Percentiles rank a stretch among this genome's conserved stretches.
Conservation (phyloP, 1,140 invertebrate species). For the Lucilia sericata region DNA sequence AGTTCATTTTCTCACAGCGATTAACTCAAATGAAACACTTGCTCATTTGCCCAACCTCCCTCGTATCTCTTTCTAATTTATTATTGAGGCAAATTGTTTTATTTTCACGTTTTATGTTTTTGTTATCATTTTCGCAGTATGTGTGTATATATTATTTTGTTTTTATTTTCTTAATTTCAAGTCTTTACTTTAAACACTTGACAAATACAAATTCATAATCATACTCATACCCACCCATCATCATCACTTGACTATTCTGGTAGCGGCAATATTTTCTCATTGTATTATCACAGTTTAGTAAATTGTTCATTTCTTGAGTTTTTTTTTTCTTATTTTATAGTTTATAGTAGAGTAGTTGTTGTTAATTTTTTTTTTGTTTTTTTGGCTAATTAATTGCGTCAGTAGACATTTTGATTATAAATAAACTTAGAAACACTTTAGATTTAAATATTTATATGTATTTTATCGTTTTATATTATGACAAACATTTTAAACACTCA, state of each 20-base stretch:
- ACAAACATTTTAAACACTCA: not conserved
- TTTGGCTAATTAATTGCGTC: not conserved
- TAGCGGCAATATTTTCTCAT: conserved; percentile 1
- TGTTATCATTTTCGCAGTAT: no score
- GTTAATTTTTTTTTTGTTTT: not conserved
- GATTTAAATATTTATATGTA: not conserved
- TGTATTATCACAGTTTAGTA: conserved; percentile 9
- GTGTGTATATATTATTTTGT: no score
- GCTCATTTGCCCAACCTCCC: no score
- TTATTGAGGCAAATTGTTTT: no score
- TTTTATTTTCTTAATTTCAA: no score
- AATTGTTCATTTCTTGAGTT: not conserved
- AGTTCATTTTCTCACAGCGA: no score
- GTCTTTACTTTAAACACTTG: no score
- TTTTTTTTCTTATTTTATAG: not conserved
- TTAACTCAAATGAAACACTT: no score
- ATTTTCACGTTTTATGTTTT: no score
- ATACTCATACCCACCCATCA: conserved; percentile 1
- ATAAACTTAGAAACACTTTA: conserved; percentile 6
- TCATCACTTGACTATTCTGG: not conserved
- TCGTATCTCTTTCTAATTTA: no score
- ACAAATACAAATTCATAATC: not conserved
- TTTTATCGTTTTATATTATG: not conserved
- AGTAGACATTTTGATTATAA: conserved; percentile 9
- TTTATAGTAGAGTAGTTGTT: not conserved